Percentiles rank a stretch among this genome's conserved stretches.
Evolutionary conservation across 2,888 invertebrate species (phyloP).

Genomic region (Salticus scenicus): DNA sequence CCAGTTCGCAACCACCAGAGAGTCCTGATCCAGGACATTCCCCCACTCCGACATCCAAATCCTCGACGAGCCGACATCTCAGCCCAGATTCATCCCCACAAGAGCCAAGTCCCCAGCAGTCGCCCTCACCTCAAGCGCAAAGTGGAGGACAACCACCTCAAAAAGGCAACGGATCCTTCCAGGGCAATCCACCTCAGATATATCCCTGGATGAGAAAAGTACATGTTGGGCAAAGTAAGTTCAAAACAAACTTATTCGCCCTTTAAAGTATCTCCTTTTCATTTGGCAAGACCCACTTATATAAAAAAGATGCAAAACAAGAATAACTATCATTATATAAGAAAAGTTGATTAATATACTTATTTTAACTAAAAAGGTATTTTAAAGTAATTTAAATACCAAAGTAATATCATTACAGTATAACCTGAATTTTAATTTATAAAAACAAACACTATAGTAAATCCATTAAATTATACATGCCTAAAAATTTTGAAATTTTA

Average conservation of each 20-base stretch:
- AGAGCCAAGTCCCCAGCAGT: conserved; percentile 77
- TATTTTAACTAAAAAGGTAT: too few relatives aligned
- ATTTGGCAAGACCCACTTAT: too few relatives aligned
- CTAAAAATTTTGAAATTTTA: too few relatives aligned
- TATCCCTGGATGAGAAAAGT: conserved; percentile 99
- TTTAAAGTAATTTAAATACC: too few relatives aligned
- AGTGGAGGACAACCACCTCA: conserved; percentile 72
- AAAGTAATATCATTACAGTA: too few relatives aligned
- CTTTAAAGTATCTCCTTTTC: too few relatives aligned
- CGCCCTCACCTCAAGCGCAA: conserved; percentile 80
- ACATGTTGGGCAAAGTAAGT: conserved; percentile 98
- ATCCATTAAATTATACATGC: too few relatives aligned
- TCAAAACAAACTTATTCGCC: not conserved
- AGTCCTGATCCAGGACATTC: conserved; percentile 56
- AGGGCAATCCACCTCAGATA: conserved; percentile 89
- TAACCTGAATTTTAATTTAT: too few relatives aligned
- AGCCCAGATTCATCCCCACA: conserved; percentile 71
- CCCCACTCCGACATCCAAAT: conserved; percentile 51
- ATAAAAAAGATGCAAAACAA: too few relatives aligned
- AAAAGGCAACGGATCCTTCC: conserved; percentile 77
- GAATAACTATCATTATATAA: too few relatives aligned
- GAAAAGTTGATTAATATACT: too few relatives aligned
- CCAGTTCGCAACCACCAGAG: conserved; percentile 63
- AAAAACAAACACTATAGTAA: too few relatives aligned
- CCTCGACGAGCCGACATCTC: conserved; percentile 53